Percentiles rank a stretch among this genome's conserved stretches.
phyloP scores from a whole-genome alignment of 2,797 vertebrate genomes.

The Mormyrus hasselquistii region DNA sequence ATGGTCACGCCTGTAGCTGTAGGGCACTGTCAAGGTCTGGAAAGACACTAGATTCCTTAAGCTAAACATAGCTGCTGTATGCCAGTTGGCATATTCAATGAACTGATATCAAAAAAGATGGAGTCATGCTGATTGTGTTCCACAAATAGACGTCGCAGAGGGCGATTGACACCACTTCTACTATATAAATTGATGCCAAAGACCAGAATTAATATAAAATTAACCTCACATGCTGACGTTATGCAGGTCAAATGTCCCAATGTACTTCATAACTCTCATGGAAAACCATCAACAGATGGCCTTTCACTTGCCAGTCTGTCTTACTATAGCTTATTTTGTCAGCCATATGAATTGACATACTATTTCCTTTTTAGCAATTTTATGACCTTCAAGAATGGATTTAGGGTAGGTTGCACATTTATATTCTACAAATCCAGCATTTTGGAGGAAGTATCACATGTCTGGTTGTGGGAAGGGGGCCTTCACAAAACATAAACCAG shows the following conservation, averaged over 20 bases:
- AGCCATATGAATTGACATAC: not conserved
- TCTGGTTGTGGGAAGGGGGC: not conserved
- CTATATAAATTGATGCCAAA: not conserved
- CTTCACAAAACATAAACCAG: not conserved
- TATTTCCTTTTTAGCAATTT: not conserved
- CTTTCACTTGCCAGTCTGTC: not conserved
- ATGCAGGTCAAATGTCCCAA: not conserved
- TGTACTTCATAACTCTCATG: not conserved
- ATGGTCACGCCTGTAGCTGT: not conserved
- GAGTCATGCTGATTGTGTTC: not conserved
- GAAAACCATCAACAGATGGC: not conserved
- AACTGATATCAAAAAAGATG: not conserved
- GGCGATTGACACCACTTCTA: not conserved
- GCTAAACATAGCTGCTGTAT: not conserved
- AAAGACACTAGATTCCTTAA: not conserved
- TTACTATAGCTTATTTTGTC: not conserved
- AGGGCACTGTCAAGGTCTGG: not conserved
- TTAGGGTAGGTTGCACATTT: not conserved
- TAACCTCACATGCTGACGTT: not conserved
- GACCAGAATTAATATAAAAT: not conserved
- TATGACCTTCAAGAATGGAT: slow-evolving; percentile 7
- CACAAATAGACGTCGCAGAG: not conserved
- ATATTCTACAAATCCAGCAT: not conserved
- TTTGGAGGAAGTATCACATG: not conserved
- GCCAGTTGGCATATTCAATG: not conserved